Conservation (phyloP, 2,113 vertebrate genomes). For the Eupsittula cactorum region DNA sequence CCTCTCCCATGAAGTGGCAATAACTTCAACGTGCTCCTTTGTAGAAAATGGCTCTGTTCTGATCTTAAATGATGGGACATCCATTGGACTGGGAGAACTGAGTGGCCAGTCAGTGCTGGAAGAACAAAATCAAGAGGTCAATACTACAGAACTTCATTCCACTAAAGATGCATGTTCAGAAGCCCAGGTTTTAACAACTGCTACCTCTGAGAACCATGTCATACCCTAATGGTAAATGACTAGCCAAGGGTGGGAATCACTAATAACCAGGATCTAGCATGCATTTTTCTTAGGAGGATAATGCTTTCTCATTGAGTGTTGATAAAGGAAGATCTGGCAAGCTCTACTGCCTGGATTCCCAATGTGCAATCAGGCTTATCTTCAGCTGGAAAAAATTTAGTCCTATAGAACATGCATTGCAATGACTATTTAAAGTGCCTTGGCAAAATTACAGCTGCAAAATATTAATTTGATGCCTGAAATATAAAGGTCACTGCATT, state of each 20-base stretch:
- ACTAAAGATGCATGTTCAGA: neutral
- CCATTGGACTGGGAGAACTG: constrained; percentile 90
- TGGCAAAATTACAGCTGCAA: constrained; percentile 50
- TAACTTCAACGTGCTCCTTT: constrained; percentile 74
- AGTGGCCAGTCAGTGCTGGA: constrained; percentile 90
- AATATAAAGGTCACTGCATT: neutral
- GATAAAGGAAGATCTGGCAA: neutral
- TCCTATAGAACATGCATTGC: neutral
- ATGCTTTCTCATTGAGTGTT: neutral
- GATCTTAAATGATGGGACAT: constrained; percentile 90
- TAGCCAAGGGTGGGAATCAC: neutral
- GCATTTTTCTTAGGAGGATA: neutral
- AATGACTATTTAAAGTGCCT: constrained; percentile 5
- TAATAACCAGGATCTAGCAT: neutral
- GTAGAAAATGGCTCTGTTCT: constrained; percentile 80
- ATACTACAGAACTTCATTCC: neutral
- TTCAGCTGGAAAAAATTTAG: neutral
- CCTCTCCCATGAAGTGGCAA: constrained; percentile 52
- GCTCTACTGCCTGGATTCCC: neutral
- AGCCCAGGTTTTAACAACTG: neutral
- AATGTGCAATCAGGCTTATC: constrained; percentile 26
- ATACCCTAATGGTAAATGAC: neutral
- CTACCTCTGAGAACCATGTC: neutral
- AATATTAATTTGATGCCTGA: constrained; percentile 31
- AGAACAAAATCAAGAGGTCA: neutral